phyloP scores from a whole-genome alignment of 2,888 invertebrate genomes.

The Andrena bucephala region DNA sequence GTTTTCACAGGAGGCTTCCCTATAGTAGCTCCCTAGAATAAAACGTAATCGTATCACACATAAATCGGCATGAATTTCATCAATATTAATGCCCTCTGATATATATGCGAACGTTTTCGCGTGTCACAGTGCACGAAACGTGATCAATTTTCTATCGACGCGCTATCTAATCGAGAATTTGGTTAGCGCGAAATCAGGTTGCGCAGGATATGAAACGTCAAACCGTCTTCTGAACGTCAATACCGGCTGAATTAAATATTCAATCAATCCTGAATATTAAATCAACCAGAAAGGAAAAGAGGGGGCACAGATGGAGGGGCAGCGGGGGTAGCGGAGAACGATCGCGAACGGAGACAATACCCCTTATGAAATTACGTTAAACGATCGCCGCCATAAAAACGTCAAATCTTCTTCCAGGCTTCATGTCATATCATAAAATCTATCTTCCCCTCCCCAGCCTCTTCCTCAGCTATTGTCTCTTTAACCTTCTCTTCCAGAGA shows the following conservation, averaged over 20 bases:
- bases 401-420: conserved; percentile 21
- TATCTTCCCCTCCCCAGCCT: neutral
- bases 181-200: neutral
- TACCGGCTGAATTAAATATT: conserved; percentile 50
- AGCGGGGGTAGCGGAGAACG: neutral
- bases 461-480: neutral
- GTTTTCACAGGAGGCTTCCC: no score
- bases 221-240: conserved; percentile 23
- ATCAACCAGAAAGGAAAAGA: conserved; percentile 14
- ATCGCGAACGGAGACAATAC: conserved; percentile 17
- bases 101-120: neutral
- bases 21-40: no score
- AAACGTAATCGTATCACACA: no score
- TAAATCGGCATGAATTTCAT: neutral
- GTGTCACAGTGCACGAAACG: neutral
- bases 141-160: conserved; percentile 4
- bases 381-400: conserved; percentile 35
- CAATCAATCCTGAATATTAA: conserved; percentile 43
- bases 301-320: neutral
- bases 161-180: conserved; percentile 16
- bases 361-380: conserved; percentile 41
- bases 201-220: conserved; percentile 25
- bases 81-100: neutral
- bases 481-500: neutral
- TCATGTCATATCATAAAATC: conserved; percentile 7